Evolutionary conservation across 1,140 invertebrate genomes (phyloP), one percentile per base, ranked within the genome.

Genomic region (Asobara japonica): DNA sequence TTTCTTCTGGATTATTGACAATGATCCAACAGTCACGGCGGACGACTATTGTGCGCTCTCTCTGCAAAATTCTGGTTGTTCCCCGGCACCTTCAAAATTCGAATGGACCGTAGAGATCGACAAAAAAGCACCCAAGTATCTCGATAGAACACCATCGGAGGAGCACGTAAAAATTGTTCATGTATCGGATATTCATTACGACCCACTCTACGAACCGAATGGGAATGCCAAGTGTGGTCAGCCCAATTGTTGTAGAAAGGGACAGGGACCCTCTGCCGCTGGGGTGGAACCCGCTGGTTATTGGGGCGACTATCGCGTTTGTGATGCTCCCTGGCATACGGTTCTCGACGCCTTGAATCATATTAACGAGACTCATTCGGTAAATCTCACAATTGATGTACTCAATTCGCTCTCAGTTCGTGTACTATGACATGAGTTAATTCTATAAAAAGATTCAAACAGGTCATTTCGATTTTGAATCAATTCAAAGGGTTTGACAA

Each of bases 111-210:
- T 92, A 1, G 82, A 89, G 22, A 80, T 92, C 22, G 86, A 89
- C 27, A 45, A 70, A 20, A 73, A 72, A 66, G 66, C 79, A 11
- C 72, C 74, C 7, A 64, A 51, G 41, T 3, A 65, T 18, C 74
- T 80, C 29, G 5, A 61, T 18, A 56, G 66, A 0, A 30, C 73
- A 2, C 6, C 74, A 1, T 78, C 51, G 0, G 22, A 74, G 1
- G 30, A 80, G 4, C 80, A 72, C 11, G 68, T 91, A 0, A 89
- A 91, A 78, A 87, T 96, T 22, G 85, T 95, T 10, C 93, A 97
- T 30, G 80, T 97, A 38, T 91, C 93, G 0, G 96, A 97, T 80
- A 90, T 95, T 51, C 96, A 97, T 82, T 91, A 94, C 65, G 95
- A 97, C 83, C 90, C 91, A 0, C 79, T 89, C 5, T 97, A 97